Percentiles rank a stretch among this genome's conserved stretches.
Evolutionary conservation across 2,797 vertebrate species (phyloP).

Genomic region (Galagoides demidoff): DNA sequence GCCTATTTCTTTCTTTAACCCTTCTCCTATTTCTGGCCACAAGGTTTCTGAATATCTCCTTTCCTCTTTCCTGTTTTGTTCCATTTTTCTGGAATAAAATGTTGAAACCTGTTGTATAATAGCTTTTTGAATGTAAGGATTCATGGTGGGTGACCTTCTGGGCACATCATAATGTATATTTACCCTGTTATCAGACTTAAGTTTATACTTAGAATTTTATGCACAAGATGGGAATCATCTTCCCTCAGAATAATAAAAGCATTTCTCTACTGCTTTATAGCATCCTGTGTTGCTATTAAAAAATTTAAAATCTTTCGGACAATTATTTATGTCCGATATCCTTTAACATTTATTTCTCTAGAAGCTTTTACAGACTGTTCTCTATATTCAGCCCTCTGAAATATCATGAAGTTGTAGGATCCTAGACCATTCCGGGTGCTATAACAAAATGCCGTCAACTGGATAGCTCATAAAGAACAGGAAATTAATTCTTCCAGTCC

Average conservation of each 20-base stretch:
- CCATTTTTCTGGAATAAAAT: not conserved
- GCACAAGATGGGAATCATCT: not conserved
- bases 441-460: not conserved
- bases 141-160: not conserved
- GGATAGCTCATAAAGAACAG: not conserved
- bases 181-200: not conserved
- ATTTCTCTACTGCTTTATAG: not conserved
- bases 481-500: not conserved
- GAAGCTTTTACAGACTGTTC: not conserved
- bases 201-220: not conserved
- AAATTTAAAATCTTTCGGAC: not conserved
- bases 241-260: not conserved
- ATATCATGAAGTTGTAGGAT: not conserved
- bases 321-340: not conserved
- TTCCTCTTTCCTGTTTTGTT: conserved; percentile 17
- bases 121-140: not conserved
- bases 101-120: not conserved
- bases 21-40: not conserved
- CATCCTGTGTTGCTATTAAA: not conserved
- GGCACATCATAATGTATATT: not conserved
- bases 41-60: not conserved
- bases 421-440: not conserved
- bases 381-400: not conserved
- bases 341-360: not conserved
- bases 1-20: not conserved